phyloP scores from a whole-genome alignment of 2,113 vertebrate species.

The Upupa epops region DNA sequence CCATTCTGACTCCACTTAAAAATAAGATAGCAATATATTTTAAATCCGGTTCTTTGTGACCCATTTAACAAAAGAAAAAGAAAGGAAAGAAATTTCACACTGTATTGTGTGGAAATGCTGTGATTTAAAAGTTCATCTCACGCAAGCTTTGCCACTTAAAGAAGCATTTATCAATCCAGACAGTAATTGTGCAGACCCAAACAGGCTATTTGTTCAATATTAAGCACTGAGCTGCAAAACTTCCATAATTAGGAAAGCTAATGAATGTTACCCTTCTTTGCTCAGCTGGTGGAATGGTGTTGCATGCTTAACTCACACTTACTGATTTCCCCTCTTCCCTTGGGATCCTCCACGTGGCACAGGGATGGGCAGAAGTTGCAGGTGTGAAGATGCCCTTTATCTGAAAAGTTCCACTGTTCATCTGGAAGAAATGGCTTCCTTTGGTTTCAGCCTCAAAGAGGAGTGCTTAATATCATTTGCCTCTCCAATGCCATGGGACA shows the following conservation, averaged over 20 bases:
- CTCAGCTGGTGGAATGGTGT: background rate
- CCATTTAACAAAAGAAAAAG: background rate
- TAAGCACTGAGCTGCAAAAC: constrained; percentile 48
- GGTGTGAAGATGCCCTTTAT: background rate
- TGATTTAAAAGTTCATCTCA: constrained; percentile 66
- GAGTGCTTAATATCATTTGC: background rate
- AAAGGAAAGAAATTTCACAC: constrained; percentile 64
- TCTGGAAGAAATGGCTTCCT: background rate
- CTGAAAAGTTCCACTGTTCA: background rate
- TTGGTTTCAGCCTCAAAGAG: background rate
- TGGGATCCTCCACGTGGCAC: accelerated
- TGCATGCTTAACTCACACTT: accelerated
- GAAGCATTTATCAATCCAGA: constrained; percentile 52
- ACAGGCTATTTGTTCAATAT: constrained; percentile 55
- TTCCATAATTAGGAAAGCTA: constrained; percentile 57
- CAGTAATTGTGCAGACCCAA: constrained; percentile 54
- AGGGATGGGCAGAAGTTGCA: background rate
- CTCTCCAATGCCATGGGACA: background rate
- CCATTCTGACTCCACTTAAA: constrained; percentile 47
- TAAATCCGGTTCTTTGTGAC: background rate
- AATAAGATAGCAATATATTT: constrained; percentile 51
- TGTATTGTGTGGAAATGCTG: constrained; percentile 49
- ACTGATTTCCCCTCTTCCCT: background rate
- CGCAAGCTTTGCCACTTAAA: constrained; percentile 59
- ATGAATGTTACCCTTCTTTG: background rate